phyloP scores from a whole-genome alignment of 2,888 invertebrate species.

The Leucophora obtusa region DNA sequence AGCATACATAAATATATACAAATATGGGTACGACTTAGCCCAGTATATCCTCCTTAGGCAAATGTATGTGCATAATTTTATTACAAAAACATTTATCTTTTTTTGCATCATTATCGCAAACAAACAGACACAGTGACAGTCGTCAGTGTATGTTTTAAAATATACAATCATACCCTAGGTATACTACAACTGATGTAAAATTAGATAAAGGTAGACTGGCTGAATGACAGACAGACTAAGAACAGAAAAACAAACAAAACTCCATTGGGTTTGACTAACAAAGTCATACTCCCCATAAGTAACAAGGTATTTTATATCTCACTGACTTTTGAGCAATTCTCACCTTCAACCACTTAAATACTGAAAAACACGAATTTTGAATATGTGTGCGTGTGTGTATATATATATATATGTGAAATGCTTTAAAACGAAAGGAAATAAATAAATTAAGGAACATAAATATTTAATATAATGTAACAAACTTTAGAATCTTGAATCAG shows the following conservation, averaged over 20 bases:
- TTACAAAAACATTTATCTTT: conserved; percentile 75
- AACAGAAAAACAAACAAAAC: conserved; percentile 29
- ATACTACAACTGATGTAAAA: conserved; percentile 31
- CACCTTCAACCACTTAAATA: conserved; percentile 47
- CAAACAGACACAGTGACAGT: conserved; percentile 61
- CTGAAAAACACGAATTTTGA: not conserved
- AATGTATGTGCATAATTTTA: conserved; percentile 73
- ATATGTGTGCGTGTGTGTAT: not conserved
- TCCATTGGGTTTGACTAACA: conserved; percentile 35
- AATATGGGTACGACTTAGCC: not conserved
- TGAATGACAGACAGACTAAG: conserved; percentile 39
- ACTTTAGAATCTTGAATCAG: not conserved
- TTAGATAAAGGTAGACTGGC: conserved; percentile 44
- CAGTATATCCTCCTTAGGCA: conserved; percentile 14
- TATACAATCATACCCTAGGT: conserved; percentile 26
- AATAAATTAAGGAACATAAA: not conserved
- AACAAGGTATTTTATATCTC: conserved; percentile 20
- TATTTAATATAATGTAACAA: not conserved
- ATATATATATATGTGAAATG: too few species aligned
- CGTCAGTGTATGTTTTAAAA: conserved; percentile 54
- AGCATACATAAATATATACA: not conserved
- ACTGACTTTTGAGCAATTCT: conserved; percentile 32
- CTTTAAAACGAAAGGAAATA: not conserved
- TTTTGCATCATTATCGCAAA: conserved; percentile 66
- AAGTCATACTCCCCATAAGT: conserved; percentile 27